A percentile compares a stretch with the other conserved stretches of the same genome.
phyloP scores from a whole-genome alignment of 2,888 invertebrate species.

The Schizaphis graminum region DNA sequence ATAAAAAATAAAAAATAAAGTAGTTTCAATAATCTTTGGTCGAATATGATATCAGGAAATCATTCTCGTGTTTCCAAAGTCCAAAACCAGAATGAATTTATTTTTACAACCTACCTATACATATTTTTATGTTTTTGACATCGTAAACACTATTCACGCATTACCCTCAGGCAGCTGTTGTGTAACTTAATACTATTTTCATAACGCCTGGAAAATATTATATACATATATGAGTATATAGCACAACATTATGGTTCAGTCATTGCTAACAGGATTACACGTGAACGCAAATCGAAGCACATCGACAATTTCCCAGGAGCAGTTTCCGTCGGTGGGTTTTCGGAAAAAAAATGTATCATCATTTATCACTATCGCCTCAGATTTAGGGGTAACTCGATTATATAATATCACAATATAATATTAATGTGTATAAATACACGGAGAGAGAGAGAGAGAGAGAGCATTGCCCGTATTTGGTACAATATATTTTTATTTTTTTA shows the following conservation, averaged over 20 bases:
- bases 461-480: neutral
- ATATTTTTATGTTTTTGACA: neutral
- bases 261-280: neutral
- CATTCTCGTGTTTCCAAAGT: neutral
- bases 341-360: neutral
- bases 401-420: neutral
- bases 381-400: neutral
- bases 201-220: neutral
- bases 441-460: neutral
- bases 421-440: neutral
- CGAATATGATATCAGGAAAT: neutral
- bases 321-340: neutral
- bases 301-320: neutral
- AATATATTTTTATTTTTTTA: neutral
- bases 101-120: neutral
- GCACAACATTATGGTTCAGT: neutral
- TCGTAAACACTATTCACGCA: neutral
- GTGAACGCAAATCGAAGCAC: neutral
- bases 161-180: neutral
- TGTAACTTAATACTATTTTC: slow-evolving; percentile 1
- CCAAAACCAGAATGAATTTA: neutral
- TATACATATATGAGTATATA: neutral
- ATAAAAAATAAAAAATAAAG: neutral
- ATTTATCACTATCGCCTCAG: neutral
- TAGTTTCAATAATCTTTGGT: neutral